Base-by-base conservation (phyloP, 2,113 vertebrate genomes). In the Crotalus tigris region DNA sequence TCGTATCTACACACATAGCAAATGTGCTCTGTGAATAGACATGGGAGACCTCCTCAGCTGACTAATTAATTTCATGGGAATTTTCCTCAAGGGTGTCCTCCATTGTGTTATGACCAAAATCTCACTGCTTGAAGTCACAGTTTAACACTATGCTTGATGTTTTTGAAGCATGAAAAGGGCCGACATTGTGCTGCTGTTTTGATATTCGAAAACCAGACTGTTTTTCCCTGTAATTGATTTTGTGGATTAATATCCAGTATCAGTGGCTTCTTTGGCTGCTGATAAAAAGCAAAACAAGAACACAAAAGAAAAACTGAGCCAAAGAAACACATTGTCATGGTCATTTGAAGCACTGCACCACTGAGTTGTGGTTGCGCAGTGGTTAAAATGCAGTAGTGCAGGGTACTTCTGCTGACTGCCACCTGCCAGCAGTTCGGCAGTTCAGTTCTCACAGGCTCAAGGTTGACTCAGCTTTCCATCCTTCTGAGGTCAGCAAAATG, bases 11-110 rank as follows among this genome's bases (percentile, higher is more conserved):
- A 24, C 61, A 29, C 55, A 85, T 91, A 93, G 92, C 23, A 51
- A 95, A 88, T 91, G 88, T 57, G 44, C 91, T 2, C 0, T 2
- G 12, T 59, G 59, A 87, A 29, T 87, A 46, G 92, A 94, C 86
- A 49, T 51, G 92, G 85, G 75, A 95, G 95, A 94, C 54, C 90
- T 93, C 51, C 95, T 94, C 93, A 90, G 44, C 23, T 26, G 15
- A 54, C 51, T 89, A 93, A 86, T 5, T 12, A 93, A 69, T 59
- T 94, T 51, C 81, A 91, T 61, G 15, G 39, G 92, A 1, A 85
- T 51, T 81, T 94, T 91, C 93, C 90, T 26, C 91, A 69, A 88
- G 92, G 91, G 59, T 90, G 33, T 39, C 85, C 94, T 94, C 69
- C 93, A 61, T 88, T 24, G 57, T 61, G 29, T 1, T 61, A 44